These are phyloP conservation scores for Biston betularia DNA, from an alignment of 2,888 invertebrate species.

Conservation along the genomic window DNA sequence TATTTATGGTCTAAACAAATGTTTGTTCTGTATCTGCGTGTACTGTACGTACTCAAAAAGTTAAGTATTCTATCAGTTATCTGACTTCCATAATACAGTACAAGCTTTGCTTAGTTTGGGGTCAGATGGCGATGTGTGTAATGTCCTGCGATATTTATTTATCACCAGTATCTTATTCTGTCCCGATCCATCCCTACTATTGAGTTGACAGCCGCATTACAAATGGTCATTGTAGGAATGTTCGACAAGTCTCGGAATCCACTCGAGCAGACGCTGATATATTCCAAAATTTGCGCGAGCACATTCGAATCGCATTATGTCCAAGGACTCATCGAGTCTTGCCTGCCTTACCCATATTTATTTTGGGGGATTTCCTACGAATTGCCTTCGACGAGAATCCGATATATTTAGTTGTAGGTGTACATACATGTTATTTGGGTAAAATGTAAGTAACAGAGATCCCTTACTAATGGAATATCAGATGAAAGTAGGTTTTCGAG, in stretches of 20 bases:
- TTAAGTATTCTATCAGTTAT: too few species aligned
- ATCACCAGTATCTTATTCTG: not conserved
- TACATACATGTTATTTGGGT: constrained; percentile 2
- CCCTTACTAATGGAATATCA: constrained; percentile 15
- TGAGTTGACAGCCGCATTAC: not conserved
- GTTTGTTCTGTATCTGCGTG: too few species aligned
- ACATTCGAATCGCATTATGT: constrained; percentile 28
- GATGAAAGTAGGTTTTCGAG: constrained; percentile 2
- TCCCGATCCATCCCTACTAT: not conserved
- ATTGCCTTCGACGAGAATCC: constrained; percentile 12
- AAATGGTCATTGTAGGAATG: constrained; percentile 9
- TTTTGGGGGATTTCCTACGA: constrained; percentile 15
- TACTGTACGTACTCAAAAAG: too few species aligned
- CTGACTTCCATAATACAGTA: too few species aligned
- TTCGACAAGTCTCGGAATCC: constrained; percentile 1
- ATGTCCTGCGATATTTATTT: too few species aligned
- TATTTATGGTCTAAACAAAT: too few species aligned
- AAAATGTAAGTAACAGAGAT: constrained; percentile 7
- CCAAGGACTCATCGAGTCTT: constrained; percentile 11
- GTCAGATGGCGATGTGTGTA: too few species aligned
- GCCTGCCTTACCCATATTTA: constrained; percentile 21
- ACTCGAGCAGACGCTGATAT: constrained; percentile 9
- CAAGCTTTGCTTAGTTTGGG: too few species aligned
- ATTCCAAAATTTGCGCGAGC: constrained; percentile 9
- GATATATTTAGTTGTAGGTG: constrained; percentile 7